Evolutionary conservation across 2,797 vertebrate genomes (phyloP).

Genomic region (Lepus townsendii): DNA sequence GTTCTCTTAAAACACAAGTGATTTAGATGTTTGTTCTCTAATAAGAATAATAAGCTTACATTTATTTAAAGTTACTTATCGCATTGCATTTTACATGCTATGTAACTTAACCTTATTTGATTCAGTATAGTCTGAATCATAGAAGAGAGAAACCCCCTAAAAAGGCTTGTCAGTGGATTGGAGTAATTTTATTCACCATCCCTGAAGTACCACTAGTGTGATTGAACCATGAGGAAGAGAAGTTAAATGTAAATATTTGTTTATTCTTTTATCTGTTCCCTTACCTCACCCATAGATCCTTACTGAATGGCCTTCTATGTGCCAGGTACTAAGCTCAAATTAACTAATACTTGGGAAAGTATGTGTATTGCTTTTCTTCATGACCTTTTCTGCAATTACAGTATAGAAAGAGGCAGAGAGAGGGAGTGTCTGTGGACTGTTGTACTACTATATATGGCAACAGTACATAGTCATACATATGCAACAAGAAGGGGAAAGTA

Average conservation of each 20-base stretch:
- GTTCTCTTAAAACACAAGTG: background rate
- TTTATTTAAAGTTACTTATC: constrained; percentile 44
- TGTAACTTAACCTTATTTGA: background rate
- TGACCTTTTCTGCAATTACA: background rate
- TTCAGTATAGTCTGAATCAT: background rate
- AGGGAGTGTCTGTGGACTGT: background rate
- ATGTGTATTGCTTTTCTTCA: background rate
- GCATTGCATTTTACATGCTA: background rate
- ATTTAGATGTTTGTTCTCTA: constrained; percentile 32
- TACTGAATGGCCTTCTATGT: background rate
- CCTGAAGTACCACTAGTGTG: background rate
- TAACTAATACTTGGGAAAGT: background rate
- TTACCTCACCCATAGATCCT: background rate
- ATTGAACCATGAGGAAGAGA: background rate
- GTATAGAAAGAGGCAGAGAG: background rate
- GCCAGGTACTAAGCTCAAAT: background rate
- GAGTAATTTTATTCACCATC: background rate
- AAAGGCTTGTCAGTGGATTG: background rate
- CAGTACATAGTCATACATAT: background rate
- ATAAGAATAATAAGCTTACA: background rate
- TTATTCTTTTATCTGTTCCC: background rate
- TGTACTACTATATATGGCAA: background rate
- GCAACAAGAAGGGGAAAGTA: background rate
- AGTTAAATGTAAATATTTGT: constrained; percentile 10
- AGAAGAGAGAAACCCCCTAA: background rate